A percentile compares a stretch with the other conserved stretches of the same genome.
Conservation (phyloP, 2,888 invertebrate genomes). For the Aquatica leii region DNA sequence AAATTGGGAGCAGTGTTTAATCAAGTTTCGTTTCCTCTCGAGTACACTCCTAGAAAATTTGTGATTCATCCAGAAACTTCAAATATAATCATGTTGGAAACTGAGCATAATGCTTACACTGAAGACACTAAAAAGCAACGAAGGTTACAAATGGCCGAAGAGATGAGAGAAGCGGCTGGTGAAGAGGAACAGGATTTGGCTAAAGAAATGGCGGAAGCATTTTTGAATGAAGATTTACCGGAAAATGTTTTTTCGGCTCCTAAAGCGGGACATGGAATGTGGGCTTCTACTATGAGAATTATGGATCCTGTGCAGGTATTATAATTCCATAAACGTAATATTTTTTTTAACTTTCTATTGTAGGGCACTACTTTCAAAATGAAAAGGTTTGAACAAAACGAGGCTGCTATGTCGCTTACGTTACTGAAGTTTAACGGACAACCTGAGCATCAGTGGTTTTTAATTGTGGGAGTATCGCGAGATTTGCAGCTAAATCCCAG, state of each 20-base stretch:
- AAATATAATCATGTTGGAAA: conserved; percentile 91
- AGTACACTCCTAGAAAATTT: conserved; percentile 96
- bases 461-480: conserved; percentile 92
- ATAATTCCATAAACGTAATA: too few relatives aligned
- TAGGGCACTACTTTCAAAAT: conserved; percentile 80
- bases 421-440: conserved; percentile 63
- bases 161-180: conserved; percentile 97
- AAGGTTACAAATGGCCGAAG: conserved; percentile 96
- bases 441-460: conserved; percentile 61
- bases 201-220: conserved; percentile 97
- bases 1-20: conserved; percentile 99
- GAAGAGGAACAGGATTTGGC: conserved; percentile 96
- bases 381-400: conserved; percentile 91
- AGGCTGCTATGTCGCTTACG: conserved; percentile 91
- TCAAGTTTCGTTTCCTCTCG: conserved; percentile 90
- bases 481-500: conserved; percentile 90
- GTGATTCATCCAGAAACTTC: conserved; percentile 91
- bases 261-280: conserved; percentile 94
- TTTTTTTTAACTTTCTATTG: conserved; percentile 26
- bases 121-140: conserved; percentile 93
- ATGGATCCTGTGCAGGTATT: conserved; percentile 87
- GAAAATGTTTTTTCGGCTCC: conserved; percentile 95
- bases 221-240: conserved; percentile 92
- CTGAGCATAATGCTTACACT: conserved; percentile 98
- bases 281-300: conserved; percentile 92